Percentiles rank a stretch among this genome's conserved stretches.
Evolutionary conservation across 2,113 vertebrate genomes (phyloP).

Genomic region (Rhabdomys dilectus): DNA sequence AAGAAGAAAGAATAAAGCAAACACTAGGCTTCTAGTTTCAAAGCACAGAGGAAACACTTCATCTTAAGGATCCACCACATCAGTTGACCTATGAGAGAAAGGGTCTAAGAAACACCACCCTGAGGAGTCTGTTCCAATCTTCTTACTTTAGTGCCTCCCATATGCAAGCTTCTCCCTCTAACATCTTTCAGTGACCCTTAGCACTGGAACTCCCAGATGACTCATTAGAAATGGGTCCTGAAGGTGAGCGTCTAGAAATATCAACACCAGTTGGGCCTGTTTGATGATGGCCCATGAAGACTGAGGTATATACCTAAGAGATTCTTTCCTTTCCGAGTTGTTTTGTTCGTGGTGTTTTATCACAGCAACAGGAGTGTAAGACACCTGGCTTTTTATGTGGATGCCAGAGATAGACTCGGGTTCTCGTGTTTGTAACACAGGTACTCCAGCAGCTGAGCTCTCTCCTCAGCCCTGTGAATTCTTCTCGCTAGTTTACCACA

Average conservation of each 20-base stretch:
- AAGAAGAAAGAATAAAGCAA: too few species aligned
- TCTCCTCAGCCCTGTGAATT: neutral
- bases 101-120: neutral
- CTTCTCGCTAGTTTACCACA: neutral
- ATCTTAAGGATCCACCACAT: neutral
- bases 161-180: neutral
- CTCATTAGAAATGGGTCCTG: neutral
- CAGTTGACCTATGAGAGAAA: neutral
- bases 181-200: neutral
- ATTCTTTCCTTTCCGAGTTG: neutral
- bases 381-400: neutral
- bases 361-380: neutral
- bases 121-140: neutral
- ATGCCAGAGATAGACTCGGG: neutral
- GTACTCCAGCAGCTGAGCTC: neutral
- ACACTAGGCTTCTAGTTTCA: neutral
- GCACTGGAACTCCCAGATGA: neutral
- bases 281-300: neutral
- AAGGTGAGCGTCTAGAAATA: neutral
- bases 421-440: neutral
- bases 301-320: neutral
- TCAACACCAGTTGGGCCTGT: neutral
- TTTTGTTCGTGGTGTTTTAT: neutral
- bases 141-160: neutral
- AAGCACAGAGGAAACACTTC: neutral